Percentiles rank a stretch among this genome's conserved stretches.
Evolutionary conservation across 23 tunicate genomes (phyloP).

Genomic region (Pegea sp.): DNA sequence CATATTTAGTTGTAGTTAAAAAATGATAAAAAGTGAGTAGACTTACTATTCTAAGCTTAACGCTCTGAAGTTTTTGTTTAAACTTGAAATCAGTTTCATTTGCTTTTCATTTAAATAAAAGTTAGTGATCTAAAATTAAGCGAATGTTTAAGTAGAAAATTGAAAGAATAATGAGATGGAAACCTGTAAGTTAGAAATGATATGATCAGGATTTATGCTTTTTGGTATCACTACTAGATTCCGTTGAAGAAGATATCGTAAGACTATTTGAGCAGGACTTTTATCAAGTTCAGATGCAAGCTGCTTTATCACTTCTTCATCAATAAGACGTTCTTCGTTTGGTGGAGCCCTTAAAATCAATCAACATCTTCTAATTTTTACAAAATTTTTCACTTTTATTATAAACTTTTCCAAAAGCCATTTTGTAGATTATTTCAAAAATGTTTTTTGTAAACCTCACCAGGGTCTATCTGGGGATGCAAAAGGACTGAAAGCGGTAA

Average conservation of each 20-base stretch:
- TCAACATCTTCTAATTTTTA: neutral
- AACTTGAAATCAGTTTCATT: too few species aligned
- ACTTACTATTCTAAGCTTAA: too few species aligned
- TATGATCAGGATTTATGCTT: conserved; percentile 22
- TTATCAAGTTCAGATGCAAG: conserved; percentile 28
- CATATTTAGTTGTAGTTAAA: too few species aligned
- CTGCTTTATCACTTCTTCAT: conserved; percentile 26
- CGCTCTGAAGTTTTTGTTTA: too few species aligned
- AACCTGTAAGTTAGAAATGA: conserved; percentile 10
- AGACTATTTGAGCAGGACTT: conserved; percentile 38
- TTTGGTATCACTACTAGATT: conserved; percentile 34
- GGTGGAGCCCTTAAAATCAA: conserved; percentile 11
- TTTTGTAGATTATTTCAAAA: neutral
- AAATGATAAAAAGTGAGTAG: too few species aligned
- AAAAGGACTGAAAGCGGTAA: conserved; percentile 77
- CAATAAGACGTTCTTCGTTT: conserved; percentile 21
- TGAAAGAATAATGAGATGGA: too few species aligned
- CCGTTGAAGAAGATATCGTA: conserved; percentile 45
- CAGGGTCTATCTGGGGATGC: conserved; percentile 66
- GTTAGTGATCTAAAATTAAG: too few species aligned
- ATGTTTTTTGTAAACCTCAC: conserved; percentile 8
- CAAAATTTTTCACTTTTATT: too few species aligned
- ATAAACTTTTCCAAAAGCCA: too few species aligned
- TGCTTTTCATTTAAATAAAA: too few species aligned
- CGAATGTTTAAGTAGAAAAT: too few species aligned